Evolutionary conservation across 1,140 invertebrate genomes (phyloP), one percentile per base, ranked within the genome.

Genomic region (Trichonephila clavipes): DNA sequence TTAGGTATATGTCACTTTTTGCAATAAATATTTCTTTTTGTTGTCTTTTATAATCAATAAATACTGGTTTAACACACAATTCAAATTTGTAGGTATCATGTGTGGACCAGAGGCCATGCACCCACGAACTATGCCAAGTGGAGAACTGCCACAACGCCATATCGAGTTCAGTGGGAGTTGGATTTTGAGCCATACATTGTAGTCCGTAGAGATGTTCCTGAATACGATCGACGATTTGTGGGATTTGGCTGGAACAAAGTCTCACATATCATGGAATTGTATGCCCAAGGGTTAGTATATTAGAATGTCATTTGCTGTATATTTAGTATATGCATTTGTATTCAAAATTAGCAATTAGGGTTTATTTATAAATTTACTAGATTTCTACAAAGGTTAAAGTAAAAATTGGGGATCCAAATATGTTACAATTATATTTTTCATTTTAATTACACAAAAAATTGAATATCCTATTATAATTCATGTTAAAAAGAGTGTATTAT

Each of bases 221-320:
- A 97, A 94, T 99, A 98, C 95, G 98, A 99, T 95, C 97, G 97
- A 18, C 96, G 98, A 94, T 99, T 99, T 96, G 97, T 98, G 69
- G 98, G 98, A 21, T 99, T 99, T 96, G 98, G 98, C 1, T 99
- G 98, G 98, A 99, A 99, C 96, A 99, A 99, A 97, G 98, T 99
- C 66, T 97, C 98, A 0, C 98, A 99, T 95, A 97, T 98, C 62
- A 98, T 99, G 96, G 97, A 98, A 96, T 96, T 99, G 77, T 97
- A 98, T 95, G 98, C 98, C 62, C 97, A 97, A 95, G 97, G 97
- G 95, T 96, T 94, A 94, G 95, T 14, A 40, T 58, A 82, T 12
- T 51, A 0, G 5, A 5, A 51, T 51, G 10, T 51, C 51, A 51
- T 3, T 51, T 51, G 51, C 51, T n/a, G n/a, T n/a, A n/a, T n/a